These are phyloP conservation scores for Campaea margaritaria DNA, from an alignment of 2,888 invertebrate species.

Conservation along the genomic window DNA sequence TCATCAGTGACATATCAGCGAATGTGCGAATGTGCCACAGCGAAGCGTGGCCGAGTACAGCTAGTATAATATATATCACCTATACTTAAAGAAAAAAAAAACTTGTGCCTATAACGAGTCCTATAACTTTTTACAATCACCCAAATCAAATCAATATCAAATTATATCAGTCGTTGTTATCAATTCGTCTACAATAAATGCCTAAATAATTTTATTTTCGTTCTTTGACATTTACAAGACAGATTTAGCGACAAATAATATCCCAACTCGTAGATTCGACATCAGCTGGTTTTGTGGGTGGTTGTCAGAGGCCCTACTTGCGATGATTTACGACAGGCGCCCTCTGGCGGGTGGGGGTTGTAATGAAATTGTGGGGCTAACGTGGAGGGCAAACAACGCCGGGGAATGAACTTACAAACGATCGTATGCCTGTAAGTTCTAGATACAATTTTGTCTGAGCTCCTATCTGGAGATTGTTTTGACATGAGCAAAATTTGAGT, in stretches of 20 bases:
- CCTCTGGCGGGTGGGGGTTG: conserved; percentile 14
- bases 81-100: too few species aligned
- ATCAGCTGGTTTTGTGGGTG: conserved; percentile 39
- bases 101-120: too few species aligned
- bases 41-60: too few species aligned
- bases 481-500: not conserved
- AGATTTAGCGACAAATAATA: conserved; percentile 11
- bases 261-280: conserved; percentile 30
- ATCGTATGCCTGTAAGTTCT: conserved; percentile 10
- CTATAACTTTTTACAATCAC: too few species aligned
- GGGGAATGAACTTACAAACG: conserved; percentile 31
- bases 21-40: too few species aligned
- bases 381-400: conserved; percentile 36
- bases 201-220: not conserved
- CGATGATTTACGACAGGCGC: conserved; percentile 49
- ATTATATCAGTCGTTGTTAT: too few species aligned
- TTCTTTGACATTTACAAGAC: not conserved
- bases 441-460: too few species aligned
- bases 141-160: too few species aligned
- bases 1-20: too few species aligned
- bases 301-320: conserved; percentile 42
- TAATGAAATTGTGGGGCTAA: conserved; percentile 50
- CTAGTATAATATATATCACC: too few species aligned
- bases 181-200: not conserved
- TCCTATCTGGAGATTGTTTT: conserved; percentile 4